Base-by-base conservation (phyloP, 2,113 vertebrate species). In the Microcebus tavaratra region DNA sequence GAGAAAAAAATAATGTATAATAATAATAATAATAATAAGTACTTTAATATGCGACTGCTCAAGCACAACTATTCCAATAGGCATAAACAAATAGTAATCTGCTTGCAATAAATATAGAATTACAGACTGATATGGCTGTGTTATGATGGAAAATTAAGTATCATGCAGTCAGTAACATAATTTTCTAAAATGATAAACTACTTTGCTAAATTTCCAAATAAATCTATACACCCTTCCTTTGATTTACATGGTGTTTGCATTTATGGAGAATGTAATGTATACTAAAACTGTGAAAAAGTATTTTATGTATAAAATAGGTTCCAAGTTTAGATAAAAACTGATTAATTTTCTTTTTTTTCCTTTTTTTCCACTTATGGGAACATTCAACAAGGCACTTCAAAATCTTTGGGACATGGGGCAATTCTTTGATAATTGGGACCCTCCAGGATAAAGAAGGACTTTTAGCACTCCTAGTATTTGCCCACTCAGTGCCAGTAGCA, bases 191-290 rank as follows among this genome's bases (percentile, higher is more conserved):
- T 85, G 42, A 88, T 65, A 70, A 90, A 72, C 79, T 87, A 68
- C 36, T 96, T 86, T 76, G 45, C 6, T 81, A 91, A 72, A 90
- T 91, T 95, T 95, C n/a, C 55, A 95, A 85, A 92, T 94, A 90
- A 90, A 95, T 80, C 31, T 23, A 78, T 86, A 61, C 31, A 93
- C 57, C 20, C 1, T 90, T 81, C 3, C 65, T 95, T 89, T 95
- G 67, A 72, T 67, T 93, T 90, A 70, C 15, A 59, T 27, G 3
- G 1, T 85, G 17, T 55, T 95, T 96, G 39, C 53, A 67, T 88
- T 95, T 94, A 76, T 57, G 82, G 23, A 94, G 97, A 95, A 88
- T 76, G 18, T 59, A 93, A 36, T 82, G 11, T 55, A 53, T 85
- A 65, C 80, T 83, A 81, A 92, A 85, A 72, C 29, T 76, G 23